Conservation (phyloP, 92 coral and sea anemone species). For the Pocillopora grandis region DNA sequence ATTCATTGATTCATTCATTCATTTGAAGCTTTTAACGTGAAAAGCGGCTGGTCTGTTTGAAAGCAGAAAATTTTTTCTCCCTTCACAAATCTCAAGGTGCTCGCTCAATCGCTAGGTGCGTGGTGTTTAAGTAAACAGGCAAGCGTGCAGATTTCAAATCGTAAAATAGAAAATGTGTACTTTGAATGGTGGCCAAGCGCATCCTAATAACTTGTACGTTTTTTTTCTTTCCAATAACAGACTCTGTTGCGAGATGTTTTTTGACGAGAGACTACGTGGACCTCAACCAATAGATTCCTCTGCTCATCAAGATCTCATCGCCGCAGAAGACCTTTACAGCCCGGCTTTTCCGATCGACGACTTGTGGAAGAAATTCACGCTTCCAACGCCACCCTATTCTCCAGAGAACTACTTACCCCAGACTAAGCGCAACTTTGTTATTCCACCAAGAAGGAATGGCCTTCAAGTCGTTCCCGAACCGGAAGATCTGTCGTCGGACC, state of each 20-base stretch:
- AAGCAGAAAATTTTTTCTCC: constrained; percentile 28
- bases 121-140: constrained; percentile 28
- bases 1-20: constrained; percentile 67
- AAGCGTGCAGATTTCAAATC: constrained; percentile 36
- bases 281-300: constrained; percentile 57
- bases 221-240: constrained; percentile 45
- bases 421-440: constrained; percentile 45
- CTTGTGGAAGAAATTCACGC: constrained; percentile 79
- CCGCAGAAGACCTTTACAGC: constrained; percentile 76
- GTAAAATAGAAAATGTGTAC: constrained; percentile 41
- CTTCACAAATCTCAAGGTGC: constrained; percentile 30
- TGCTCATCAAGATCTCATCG: constrained; percentile 53
- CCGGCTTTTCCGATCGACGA: constrained; percentile 71
- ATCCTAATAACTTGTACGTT: constrained; percentile 48
- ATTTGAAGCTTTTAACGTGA: constrained; percentile 38
- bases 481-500: constrained; percentile 85
- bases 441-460: constrained; percentile 59
- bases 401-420: constrained; percentile 81
- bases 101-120: constrained; percentile 42
- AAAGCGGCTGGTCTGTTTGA: constrained; percentile 46
- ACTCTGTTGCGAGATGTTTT: constrained; percentile 87
- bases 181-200: constrained; percentile 42
- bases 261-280: constrained; percentile 72
- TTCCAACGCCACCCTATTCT: constrained; percentile 97
- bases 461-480: constrained; percentile 98